Percentiles rank a stretch among this genome's conserved stretches.
Evolutionary conservation across 2,113 vertebrate species (phyloP).

Genomic region (Rhabdornis inornatus): DNA sequence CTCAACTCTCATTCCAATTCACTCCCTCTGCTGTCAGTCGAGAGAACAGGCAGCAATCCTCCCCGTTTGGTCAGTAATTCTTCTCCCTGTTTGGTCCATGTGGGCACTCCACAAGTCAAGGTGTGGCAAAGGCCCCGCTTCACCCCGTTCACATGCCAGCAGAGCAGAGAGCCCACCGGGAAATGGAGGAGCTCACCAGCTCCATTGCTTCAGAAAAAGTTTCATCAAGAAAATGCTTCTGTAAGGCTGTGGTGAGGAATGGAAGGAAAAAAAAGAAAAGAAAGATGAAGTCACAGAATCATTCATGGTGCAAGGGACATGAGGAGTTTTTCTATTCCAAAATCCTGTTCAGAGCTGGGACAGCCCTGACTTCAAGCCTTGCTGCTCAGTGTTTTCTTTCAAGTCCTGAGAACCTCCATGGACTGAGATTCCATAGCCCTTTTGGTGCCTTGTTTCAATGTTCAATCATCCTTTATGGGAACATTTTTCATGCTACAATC

Average conservation of each 20-base stretch:
- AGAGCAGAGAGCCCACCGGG: background rate
- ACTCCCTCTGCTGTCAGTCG: background rate
- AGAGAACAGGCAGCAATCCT: background rate
- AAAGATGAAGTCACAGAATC: background rate
- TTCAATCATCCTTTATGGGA: background rate
- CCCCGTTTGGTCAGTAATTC: background rate
- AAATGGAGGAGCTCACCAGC: background rate
- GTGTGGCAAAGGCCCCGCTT: background rate
- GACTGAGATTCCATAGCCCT: background rate
- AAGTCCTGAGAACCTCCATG: background rate
- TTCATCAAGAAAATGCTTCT: background rate
- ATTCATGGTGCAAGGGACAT: background rate
- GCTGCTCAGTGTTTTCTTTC: background rate
- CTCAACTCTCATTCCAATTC: background rate
- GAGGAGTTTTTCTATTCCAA: background rate
- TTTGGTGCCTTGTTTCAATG: background rate
- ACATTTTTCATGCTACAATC: background rate
- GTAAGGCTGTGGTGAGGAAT: background rate
- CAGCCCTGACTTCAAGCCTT: background rate
- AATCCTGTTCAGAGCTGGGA: background rate
- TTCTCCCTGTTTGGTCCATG: background rate
- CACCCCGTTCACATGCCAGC: background rate
- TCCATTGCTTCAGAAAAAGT: background rate
- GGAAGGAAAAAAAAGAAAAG: rapidly evolving
- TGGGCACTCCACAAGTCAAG: background rate